Percentiles rank a stretch among this genome's conserved stretches.
phyloP scores from a whole-genome alignment of 2,888 invertebrate genomes.

The Athalia rosae region DNA sequence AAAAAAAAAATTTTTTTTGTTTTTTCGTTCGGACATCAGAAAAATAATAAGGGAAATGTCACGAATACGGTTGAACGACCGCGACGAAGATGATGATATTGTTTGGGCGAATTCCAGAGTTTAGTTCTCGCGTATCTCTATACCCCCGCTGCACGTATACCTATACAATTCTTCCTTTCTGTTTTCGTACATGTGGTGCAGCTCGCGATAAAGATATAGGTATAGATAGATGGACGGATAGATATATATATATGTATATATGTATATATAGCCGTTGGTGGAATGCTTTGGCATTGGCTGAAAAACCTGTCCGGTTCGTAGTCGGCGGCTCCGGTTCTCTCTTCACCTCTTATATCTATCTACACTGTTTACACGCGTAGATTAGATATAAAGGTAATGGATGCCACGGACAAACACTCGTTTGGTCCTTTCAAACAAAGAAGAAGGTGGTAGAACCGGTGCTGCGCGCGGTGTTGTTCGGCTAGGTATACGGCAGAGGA shows the following conservation, averaged over 20 bases:
- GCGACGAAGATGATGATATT: no score
- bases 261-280: neutral
- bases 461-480: neutral
- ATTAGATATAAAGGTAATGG: conserved; percentile 38
- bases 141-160: no score
- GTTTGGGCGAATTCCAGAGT: no score
- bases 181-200: neutral
- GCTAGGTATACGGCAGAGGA: neutral
- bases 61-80: no score
- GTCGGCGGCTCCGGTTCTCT: neutral
- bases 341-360: neutral
- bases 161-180: neutral
- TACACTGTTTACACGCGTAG: conserved; percentile 36
- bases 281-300: conserved; percentile 25
- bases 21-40: neutral
- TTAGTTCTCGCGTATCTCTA: no score
- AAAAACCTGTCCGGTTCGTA: conserved; percentile 14
- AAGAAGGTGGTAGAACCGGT: neutral
- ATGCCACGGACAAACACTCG: conserved; percentile 21
- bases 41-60: no score
- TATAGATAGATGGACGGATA: neutral
- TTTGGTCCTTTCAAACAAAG: conserved; percentile 20
- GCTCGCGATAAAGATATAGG: neutral
- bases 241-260: neutral
- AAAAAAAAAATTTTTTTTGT: neutral